Evolutionary conservation across 92 coral and sea anemone genomes (phyloP), one percentile per base, ranked within the genome.

Genomic region (Phenganax subtilis): DNA sequence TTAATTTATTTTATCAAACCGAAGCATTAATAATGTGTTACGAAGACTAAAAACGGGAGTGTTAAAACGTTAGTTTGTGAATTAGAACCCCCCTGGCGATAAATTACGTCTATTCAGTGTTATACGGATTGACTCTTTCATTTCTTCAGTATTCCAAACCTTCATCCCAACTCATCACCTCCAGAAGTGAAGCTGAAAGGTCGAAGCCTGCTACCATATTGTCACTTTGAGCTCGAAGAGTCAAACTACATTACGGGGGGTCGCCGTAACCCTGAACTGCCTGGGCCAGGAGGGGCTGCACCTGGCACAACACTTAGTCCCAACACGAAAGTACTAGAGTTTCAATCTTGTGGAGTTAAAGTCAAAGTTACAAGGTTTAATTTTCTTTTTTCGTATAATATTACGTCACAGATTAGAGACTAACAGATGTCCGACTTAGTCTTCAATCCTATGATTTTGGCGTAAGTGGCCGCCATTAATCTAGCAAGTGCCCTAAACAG

Each of bases 241-340:
- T 96, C 99, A 1, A 92, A 92, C 84, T 96, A 96, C 77, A 89
- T 96, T 76, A 85, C 93, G 47, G 99, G 99, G 30, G 99, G 99
- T 51, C 85, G 93, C 37, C 89, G 99, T 77, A 96, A 96, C 69
- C 99, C 99, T 10, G 99, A 96, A 82, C 88, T 96, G 31, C 88
- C 82, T 56, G 99, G 99, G 47, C 96, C 99, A 7, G 89, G 92
- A 54, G 99, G 99, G 55, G 99, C 97, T 51, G 96, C 99, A 66
- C 99, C 99, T 3, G 99, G 99, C 0, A 91, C 99, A 16, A 96
- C 92, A 52, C 93, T 96, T n/a, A 93, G 89, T 78, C 99, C 93
- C 51, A 91, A 84, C 30, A 96, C 99, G 12, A 96, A 89, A 68
- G 99, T 96, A 65, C 85, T 96, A 54, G 99, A 96, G 88, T 96